A percentile compares a stretch with the other conserved stretches of the same genome.
These are phyloP conservation scores for Parauchenoglanis punctatus DNA, from an alignment of 2,797 vertebrate genomes.

Conservation along the genomic window DNA sequence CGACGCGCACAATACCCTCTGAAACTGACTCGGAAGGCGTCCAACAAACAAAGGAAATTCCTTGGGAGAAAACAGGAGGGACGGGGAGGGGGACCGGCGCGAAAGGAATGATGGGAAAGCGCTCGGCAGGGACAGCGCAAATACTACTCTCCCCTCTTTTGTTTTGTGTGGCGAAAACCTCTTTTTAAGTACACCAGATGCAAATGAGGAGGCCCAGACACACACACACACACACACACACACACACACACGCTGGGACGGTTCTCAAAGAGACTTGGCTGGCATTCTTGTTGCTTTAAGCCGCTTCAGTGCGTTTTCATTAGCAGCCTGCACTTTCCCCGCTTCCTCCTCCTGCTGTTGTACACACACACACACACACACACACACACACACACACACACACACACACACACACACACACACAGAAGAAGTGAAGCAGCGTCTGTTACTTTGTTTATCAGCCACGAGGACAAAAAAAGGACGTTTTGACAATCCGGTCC, in stretches of 20 bases:
- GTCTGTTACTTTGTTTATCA: slow-evolving; percentile 46
- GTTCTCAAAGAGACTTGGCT: slow-evolving; percentile 58
- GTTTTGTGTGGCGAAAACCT: slow-evolving; percentile 55
- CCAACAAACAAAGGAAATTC: slow-evolving; percentile 36
- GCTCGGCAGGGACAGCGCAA: slow-evolving; percentile 42
- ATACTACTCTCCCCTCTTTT: slow-evolving; percentile 51
- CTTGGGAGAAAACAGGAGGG: slow-evolving; percentile 15
- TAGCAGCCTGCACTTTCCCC: slow-evolving; percentile 55
- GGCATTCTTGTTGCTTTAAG: slow-evolving; percentile 62
- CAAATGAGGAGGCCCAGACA: slow-evolving; percentile 58
- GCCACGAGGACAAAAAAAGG: not conserved
- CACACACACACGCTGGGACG: slow-evolving; percentile 53
- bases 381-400: too few species aligned
- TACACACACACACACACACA: not conserved
- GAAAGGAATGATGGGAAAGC: slow-evolving; percentile 2
- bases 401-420: not conserved
- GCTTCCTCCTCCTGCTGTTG: slow-evolving; percentile 33
- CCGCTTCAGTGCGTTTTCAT: slow-evolving; percentile 66
- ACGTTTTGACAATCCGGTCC: not conserved
- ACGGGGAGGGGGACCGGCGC: not conserved
- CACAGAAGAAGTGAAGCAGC: slow-evolving; percentile 38
- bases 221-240: not conserved
- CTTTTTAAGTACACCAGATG: slow-evolving; percentile 66
- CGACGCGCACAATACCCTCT: not conserved
- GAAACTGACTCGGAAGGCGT: not conserved